Percentiles rank a stretch among this genome's conserved stretches.
These are phyloP conservation scores for Alsophila aescularia DNA, from an alignment of 2,888 invertebrate genomes.

Conservation along the genomic window DNA sequence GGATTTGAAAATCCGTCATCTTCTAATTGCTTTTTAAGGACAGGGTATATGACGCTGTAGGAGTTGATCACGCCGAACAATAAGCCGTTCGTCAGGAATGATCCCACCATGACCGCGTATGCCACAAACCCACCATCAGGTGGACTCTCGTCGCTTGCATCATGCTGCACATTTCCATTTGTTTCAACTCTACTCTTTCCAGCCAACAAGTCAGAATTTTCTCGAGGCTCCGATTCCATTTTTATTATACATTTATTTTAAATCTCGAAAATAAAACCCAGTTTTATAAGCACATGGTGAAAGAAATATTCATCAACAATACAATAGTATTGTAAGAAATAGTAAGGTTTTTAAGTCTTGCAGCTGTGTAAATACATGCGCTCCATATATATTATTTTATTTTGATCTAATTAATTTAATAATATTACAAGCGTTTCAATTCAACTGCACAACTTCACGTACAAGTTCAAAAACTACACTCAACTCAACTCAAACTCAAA, in stretches of 20 bases:
- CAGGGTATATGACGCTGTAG: conserved; percentile 91
- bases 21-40: conserved; percentile 86
- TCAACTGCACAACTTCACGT: conserved; percentile 12
- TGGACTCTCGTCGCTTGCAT: conserved; percentile 62
- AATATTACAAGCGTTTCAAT: conserved; percentile 3
- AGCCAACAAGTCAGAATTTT: conserved; percentile 65
- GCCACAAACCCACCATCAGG: conserved; percentile 92
- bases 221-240: conserved; percentile 63
- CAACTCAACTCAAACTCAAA: too few species aligned
- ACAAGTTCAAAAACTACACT: conserved; percentile 18
- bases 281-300: conserved; percentile 44
- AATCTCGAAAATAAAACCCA: conserved; percentile 33
- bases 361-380: conserved; percentile 2
- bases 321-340: conserved; percentile 6
- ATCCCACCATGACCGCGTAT: conserved; percentile 92
- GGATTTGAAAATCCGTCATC: conserved; percentile 88
- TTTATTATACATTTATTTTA: conserved; percentile 41
- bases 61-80: conserved; percentile 96
- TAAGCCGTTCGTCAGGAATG: conserved; percentile 95
- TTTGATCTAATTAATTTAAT: background rate
- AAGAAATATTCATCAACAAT: conserved; percentile 12
- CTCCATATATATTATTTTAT: background rate
- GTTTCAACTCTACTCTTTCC: conserved; percentile 49
- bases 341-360: background rate
- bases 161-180: conserved; percentile 51